These are phyloP conservation scores for Crenichthys baileyi DNA, from an alignment of 2,797 vertebrate species.

Conservation along the genomic window DNA sequence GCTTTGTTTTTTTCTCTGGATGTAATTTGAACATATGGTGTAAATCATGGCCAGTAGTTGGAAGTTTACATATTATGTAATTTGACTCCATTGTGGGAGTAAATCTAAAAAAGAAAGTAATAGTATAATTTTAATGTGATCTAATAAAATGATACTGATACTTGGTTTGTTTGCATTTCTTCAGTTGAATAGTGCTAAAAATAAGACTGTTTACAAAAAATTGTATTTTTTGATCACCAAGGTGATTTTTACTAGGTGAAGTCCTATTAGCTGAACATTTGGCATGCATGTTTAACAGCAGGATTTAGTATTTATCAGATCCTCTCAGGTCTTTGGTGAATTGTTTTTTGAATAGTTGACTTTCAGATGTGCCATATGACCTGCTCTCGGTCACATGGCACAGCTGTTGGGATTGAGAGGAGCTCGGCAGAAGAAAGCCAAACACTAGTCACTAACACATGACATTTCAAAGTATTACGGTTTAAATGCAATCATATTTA, in stretches of 20 bases:
- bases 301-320: neutral
- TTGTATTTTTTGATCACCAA: neutral
- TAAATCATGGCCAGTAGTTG: slow-evolving; percentile 13
- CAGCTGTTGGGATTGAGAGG: neutral
- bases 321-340: neutral
- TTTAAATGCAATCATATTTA: neutral
- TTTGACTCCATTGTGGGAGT: slow-evolving; percentile 3
- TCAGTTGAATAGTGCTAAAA: neutral
- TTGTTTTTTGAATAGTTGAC: neutral
- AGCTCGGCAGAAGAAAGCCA: neutral
- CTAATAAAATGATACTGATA: neutral
- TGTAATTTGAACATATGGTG: slow-evolving; percentile 23
- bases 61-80: slow-evolving; percentile 18
- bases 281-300: neutral
- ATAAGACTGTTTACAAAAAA: neutral
- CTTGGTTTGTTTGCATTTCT: neutral
- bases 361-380: neutral
- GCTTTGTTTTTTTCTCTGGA: slow-evolving; percentile 33
- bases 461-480: neutral
- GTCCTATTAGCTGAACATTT: neutral
- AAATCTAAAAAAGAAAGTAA: slow-evolving; percentile 6
- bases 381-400: neutral
- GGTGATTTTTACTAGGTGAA: neutral
- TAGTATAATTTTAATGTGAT: neutral
- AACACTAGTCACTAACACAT: neutral